Conservation (phyloP, 2,888 invertebrate species). For the Crocallis elinguaria region DNA sequence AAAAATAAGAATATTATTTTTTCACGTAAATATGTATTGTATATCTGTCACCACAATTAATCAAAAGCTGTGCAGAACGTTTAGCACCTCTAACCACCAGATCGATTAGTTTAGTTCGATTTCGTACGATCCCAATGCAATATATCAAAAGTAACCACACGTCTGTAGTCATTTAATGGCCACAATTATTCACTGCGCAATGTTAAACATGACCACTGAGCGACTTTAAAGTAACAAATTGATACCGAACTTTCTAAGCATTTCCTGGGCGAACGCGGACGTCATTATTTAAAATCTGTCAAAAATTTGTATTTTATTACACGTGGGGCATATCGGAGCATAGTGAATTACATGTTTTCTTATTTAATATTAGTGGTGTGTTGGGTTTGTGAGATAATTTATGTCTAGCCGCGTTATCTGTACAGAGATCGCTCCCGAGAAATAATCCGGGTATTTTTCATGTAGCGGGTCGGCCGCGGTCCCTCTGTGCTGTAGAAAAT, state of each 20-base stretch:
- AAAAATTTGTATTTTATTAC: slow-evolving; percentile 82
- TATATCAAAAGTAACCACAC: slow-evolving; percentile 11
- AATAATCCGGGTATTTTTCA: slow-evolving; percentile 84
- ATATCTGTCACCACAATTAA: background rate
- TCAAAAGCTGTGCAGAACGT: background rate
- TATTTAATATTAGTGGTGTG: slow-evolving; percentile 83
- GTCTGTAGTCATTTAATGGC: slow-evolving; percentile 15
- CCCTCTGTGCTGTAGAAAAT: slow-evolving; percentile 64
- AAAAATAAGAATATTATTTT: too few species aligned
- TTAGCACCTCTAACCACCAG: background rate
- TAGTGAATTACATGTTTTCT: slow-evolving; percentile 83
- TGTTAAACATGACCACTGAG: slow-evolving; percentile 61
- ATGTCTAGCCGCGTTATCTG: slow-evolving; percentile 78
- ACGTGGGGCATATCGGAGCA: slow-evolving; percentile 69
- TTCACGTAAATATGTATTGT: too few species aligned
- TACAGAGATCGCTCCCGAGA: slow-evolving; percentile 76
- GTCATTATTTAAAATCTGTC: slow-evolving; percentile 84
- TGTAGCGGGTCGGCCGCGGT: slow-evolving; percentile 54
- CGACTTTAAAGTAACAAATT: slow-evolving; percentile 62
- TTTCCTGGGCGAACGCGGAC: slow-evolving; percentile 76
- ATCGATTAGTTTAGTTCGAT: too few species aligned
- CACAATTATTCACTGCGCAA: slow-evolving; percentile 54
- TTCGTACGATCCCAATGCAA: slow-evolving; percentile 8
- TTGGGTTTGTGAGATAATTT: slow-evolving; percentile 81
- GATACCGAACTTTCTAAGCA: slow-evolving; percentile 75